These are phyloP conservation scores for Campylorhamphus procurvoides DNA, from an alignment of 2,113 vertebrate species.

Conservation along the genomic window DNA sequence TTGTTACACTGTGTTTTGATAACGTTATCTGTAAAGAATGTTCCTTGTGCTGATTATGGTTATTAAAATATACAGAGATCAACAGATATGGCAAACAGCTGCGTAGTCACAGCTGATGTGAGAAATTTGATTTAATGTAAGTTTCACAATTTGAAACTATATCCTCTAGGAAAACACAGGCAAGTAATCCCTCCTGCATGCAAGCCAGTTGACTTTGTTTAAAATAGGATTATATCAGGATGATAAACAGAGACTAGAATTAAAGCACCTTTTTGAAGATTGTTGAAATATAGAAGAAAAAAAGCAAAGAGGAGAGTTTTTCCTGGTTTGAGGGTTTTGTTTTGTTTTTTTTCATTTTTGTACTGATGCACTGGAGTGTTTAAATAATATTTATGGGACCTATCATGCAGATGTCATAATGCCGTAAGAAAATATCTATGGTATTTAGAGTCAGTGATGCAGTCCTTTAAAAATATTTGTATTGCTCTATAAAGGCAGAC, in stretches of 20 bases:
- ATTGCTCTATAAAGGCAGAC: conserved; percentile 60
- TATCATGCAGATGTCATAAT: conserved; percentile 29
- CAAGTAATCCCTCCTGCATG: conserved; percentile 35
- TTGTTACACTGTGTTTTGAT: conserved; percentile 50
- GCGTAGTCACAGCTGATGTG: conserved; percentile 63
- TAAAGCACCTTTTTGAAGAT: conserved; percentile 42
- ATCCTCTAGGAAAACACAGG: conserved; percentile 25
- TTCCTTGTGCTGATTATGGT: conserved; percentile 24
- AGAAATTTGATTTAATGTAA: conserved; percentile 59
- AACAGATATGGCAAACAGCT: conserved; percentile 45
- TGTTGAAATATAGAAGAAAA: not conserved
- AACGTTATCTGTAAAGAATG: conserved; percentile 60
- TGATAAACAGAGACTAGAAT: conserved; percentile 38
- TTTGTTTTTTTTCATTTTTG: not conserved
- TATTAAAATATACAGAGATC: conserved; percentile 59
- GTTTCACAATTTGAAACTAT: conserved; percentile 38
- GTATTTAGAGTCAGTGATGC: conserved; percentile 54
- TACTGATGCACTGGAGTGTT: conserved; percentile 22
- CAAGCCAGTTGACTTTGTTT: conserved; percentile 49
- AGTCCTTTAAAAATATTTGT: conserved; percentile 74
- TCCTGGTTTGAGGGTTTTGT: not conserved
- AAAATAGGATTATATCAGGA: conserved; percentile 51
- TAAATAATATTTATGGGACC: conserved; percentile 62
- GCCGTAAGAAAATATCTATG: conserved; percentile 56
- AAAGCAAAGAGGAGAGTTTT: not conserved